Conservation (phyloP, 2,113 vertebrate genomes). For the Grallaria varia region DNA sequence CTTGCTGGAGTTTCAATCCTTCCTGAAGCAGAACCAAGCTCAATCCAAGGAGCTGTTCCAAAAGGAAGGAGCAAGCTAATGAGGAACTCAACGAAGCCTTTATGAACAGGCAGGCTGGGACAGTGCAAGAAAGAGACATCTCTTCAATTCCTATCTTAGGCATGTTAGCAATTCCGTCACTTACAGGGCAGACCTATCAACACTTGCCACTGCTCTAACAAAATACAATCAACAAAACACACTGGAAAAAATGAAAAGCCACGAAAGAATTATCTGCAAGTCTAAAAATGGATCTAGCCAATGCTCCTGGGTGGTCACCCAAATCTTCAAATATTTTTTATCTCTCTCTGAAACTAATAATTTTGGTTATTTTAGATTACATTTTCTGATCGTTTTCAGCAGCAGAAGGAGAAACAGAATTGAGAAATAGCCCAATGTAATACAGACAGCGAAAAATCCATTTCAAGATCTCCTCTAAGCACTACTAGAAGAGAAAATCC, state of each 20-base stretch:
- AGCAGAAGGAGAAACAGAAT: neutral
- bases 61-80: neutral
- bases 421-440: neutral
- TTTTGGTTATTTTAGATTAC: neutral
- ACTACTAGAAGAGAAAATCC: neutral
- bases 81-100: neutral
- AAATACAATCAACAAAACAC: neutral
- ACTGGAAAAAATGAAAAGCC: neutral
- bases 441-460: neutral
- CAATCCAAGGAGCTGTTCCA: neutral
- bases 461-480: neutral
- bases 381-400: neutral
- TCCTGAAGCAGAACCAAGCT: neutral
- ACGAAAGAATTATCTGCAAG: neutral
- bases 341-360: neutral
- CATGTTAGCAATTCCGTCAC: neutral
- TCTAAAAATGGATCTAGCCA: neutral
- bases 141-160: neutral
- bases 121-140: neutral
- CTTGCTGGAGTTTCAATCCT: accelerated
- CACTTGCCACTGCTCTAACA: neutral
- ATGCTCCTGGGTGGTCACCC: neutral
- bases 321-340: neutral
- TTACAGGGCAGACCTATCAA: neutral
- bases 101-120: neutral